Conservation (phyloP, 2,797 vertebrate species). For the Clangula hyemalis region DNA sequence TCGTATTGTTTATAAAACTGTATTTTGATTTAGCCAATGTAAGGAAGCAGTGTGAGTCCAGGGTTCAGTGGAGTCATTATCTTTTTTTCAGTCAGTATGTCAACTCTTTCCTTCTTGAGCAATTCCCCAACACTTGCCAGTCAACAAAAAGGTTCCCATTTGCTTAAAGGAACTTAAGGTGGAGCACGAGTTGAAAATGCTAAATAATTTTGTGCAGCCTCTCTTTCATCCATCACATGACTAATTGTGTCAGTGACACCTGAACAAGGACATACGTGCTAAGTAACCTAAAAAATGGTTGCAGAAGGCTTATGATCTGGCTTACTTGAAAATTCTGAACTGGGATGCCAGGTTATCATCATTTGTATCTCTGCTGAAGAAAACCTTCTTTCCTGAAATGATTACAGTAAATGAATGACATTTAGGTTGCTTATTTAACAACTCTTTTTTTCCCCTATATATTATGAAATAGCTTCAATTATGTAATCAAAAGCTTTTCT, state of each 20-base stretch:
- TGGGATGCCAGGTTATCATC: not conserved
- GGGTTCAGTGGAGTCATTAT: not conserved
- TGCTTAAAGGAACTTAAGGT: not conserved
- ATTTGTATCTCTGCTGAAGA: not conserved
- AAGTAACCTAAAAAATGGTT: not conserved
- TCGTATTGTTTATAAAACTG: not conserved
- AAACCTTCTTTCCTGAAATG: not conserved
- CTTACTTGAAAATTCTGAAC: not conserved
- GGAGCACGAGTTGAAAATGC: not conserved
- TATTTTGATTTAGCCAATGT: not conserved
- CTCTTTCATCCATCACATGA: fast-evolving
- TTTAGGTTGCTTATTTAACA: not conserved
- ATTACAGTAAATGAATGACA: not conserved
- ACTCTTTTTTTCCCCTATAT: not conserved
- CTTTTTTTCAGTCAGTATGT: not conserved
- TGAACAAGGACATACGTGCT: not conserved
- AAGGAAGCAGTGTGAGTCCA: not conserved
- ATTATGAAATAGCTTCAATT: not conserved
- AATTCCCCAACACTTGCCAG: not conserved
- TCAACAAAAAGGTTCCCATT: not conserved
- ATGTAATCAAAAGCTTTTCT: not conserved
- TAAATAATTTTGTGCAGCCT: not conserved
- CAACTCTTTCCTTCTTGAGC: not conserved
- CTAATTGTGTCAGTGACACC: not conserved
- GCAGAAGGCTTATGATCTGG: not conserved